A percentile compares a stretch with the other conserved stretches of the same genome.
Evolutionary conservation across 1,140 invertebrate genomes (phyloP).

Genomic region (Nymphalis io): DNA sequence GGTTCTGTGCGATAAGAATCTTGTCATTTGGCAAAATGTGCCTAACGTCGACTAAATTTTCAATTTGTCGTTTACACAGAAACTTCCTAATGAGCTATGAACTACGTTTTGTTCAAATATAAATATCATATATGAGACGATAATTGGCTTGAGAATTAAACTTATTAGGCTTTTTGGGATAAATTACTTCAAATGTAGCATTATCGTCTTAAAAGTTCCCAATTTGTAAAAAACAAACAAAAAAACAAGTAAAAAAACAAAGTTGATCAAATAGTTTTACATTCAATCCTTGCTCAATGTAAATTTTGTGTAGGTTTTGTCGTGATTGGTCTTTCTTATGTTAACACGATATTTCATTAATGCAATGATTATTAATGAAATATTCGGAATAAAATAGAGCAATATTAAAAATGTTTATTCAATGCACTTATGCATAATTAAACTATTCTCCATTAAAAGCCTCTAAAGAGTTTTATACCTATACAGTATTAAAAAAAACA

Average conservation of each 20-base stretch:
- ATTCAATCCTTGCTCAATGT: no score
- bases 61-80: constrained; percentile 67
- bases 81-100: constrained; percentile 54
- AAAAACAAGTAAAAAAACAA: no score
- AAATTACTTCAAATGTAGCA: no score
- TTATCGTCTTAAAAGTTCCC: no score
- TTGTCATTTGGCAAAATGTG: background rate
- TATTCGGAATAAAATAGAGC: no score
- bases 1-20: background rate
- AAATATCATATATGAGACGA: constrained; percentile 1
- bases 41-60: background rate
- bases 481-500: background rate
- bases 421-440: background rate
- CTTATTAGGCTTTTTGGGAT: constrained; percentile 27
- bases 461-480: background rate
- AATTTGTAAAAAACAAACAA: no score
- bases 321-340: no score
- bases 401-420: no score
- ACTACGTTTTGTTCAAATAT: background rate
- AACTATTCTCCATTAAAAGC: background rate
- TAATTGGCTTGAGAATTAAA: constrained; percentile 42
- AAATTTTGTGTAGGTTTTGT: no score
- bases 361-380: no score
- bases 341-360: no score
- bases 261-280: no score